phyloP scores from a whole-genome alignment of 2,888 invertebrate species.

The Chydorus sphaericus region DNA sequence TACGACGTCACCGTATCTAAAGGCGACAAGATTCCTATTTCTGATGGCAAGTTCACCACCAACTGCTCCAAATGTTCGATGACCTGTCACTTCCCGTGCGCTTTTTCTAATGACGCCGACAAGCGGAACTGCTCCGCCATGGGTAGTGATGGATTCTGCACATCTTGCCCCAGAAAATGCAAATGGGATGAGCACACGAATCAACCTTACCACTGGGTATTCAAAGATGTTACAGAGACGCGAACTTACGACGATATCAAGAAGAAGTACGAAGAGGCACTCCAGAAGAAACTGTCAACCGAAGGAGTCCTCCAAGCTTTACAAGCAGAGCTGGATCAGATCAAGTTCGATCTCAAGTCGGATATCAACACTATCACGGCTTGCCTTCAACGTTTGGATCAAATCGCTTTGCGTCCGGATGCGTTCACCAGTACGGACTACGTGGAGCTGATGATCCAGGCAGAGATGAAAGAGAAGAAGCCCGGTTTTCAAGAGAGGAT shows the following conservation, averaged over 20 bases:
- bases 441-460: slow-evolving; percentile 21
- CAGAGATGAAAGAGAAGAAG: slow-evolving; percentile 18
- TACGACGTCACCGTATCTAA: slow-evolving; percentile 18
- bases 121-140: slow-evolving; percentile 20
- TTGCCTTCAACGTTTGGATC: slow-evolving; percentile 16
- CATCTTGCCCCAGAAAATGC: slow-evolving; percentile 15
- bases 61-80: slow-evolving; percentile 21
- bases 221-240: slow-evolving; percentile 11
- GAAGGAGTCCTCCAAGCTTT: slow-evolving; percentile 14
- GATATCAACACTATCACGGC: slow-evolving; percentile 3
- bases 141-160: slow-evolving; percentile 14
- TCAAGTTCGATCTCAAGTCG: slow-evolving; percentile 16
- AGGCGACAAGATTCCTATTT: slow-evolving; percentile 12
- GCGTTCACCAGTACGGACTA: slow-evolving; percentile 21
- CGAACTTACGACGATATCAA: slow-evolving; percentile 20
- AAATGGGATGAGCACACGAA: slow-evolving; percentile 17
- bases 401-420: slow-evolving; percentile 22
- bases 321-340: slow-evolving; percentile 14
- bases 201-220: slow-evolving; percentile 13
- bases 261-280: slow-evolving; percentile 19
- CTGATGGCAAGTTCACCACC: slow-evolving; percentile 18
- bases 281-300: slow-evolving; percentile 13
- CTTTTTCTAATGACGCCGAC: slow-evolving; percentile 17
- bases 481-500: not conserved
- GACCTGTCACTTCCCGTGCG: slow-evolving; percentile 22